Base-by-base conservation (phyloP, 2,888 invertebrate genomes). In the Cataglyphis rosenhaueri region DNA sequence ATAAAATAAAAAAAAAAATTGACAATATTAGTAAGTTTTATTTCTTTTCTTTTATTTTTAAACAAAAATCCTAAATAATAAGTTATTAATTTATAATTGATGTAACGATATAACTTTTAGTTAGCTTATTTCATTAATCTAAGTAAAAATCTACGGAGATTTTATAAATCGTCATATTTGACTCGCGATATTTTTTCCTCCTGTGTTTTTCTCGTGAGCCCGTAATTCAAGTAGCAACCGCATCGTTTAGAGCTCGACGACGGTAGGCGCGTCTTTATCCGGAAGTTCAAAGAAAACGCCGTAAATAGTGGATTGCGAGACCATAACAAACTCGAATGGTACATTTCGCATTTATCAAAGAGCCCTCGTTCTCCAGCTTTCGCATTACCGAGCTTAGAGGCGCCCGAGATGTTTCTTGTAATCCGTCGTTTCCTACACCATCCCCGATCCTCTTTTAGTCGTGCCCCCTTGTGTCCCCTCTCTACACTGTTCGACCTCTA, bases 321-420 rank as follows among this genome's bases (percentile, higher is more conserved):
- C 90, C 90, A 89, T 90, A 90, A 90, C 90, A 90, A 90, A 90
- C 89, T 88, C 89, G 89, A 90, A 90, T 89, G 89, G 88, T 90
- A 90, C 88, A 90, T 90, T 90, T 90, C 89, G 89, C 90, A 90
- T 90, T 90, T 90, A 90, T 90, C 90, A 90, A 90, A 90, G 90
- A 90, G 90, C 89, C 90, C 85, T 88, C 86, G 88, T 86, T 83
- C 86, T 74, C 85, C 85, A 79, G 76, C 81, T 82, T 76, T 84
- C 84, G 89, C 86, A 87, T 89, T 89, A 90, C 87, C 86, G 79
- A 86, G 90, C 90, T 90, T 90, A 90, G 86, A 90, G 87, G 83
- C 81, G 83, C 78, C 84, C 81, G 87, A 90, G 90, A 88, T 89
- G 90, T 86, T 90, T 90, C 90, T 89, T 90, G 88, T 90, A 90